These are phyloP conservation scores for Zaprionus africanus DNA, from an alignment of 1,140 invertebrate species.

Conservation along the genomic window DNA sequence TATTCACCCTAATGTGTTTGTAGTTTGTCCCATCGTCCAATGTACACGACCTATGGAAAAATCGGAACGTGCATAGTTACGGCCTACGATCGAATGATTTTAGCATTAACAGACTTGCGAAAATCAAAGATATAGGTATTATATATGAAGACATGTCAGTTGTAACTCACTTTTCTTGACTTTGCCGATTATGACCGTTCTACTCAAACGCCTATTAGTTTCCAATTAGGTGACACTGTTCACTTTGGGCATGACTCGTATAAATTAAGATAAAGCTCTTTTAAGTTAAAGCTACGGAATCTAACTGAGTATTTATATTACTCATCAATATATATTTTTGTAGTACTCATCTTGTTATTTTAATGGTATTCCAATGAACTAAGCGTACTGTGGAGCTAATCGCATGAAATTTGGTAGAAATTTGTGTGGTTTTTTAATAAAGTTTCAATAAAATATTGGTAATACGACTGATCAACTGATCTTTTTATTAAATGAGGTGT, in stretches of 20 bases:
- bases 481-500: no score
- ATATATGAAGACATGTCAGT: neutral
- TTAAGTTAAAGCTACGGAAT: neutral
- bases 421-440: no score
- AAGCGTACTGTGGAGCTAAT: neutral
- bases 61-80: slow-evolving; percentile 9
- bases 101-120: slow-evolving; percentile 1
- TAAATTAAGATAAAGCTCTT: neutral
- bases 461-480: no score
- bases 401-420: neutral
- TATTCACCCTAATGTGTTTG: slow-evolving; percentile 30
- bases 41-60: slow-evolving; percentile 22
- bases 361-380: neutral
- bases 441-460: no score
- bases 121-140: neutral
- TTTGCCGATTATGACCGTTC: no score
- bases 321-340: neutral
- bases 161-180: neutral
- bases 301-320: neutral
- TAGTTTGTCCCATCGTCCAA: slow-evolving; percentile 45
- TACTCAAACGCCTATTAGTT: neutral
- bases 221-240: neutral
- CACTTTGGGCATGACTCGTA: neutral
- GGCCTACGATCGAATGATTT: slow-evolving; percentile 2
- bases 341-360: neutral